Evolutionary conservation across 1,140 invertebrate species (phyloP), one percentile per base, ranked within the genome.

Genomic region (Ips nitidus): DNA sequence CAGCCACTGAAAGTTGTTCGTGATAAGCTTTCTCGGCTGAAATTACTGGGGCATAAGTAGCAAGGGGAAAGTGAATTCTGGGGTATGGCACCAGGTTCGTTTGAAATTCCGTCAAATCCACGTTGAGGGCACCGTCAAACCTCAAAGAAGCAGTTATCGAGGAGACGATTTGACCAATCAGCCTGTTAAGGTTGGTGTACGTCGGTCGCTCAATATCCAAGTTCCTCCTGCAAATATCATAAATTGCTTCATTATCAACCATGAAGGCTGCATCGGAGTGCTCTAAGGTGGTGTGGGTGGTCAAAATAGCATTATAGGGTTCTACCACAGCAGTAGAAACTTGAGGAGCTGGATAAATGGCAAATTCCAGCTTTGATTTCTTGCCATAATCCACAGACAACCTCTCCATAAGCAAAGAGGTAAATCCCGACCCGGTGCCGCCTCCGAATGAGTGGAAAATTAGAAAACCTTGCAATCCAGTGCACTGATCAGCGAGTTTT

Each of bases 211-310:
- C 45, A 50, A 50, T 50, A 8, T 22, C 45, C 45, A 50, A 50
- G 2, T 50, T 50, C 2, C 1, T 50, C 22, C 45, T 50, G 3
- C 45, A 50, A 2, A 50, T 50, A 50, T 95, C 93, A 78, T 94
- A 95, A 75, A 95, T 94, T 71, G 92, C 93, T 80, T 95, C 93
- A 80, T 94, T 91, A 82, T 94, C 92, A 75, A 94, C 91, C 90
- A 92, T 91, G 78, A 93, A 93, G 8, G 90, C 88, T 78, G 90
- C 91, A 81, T 91, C 90, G 1, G 89, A 91, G 80, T 92, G 90
- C 79, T 91, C 90, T 70, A 92, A 81, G 1, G 91, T 92, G 1
- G 90, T 92, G 78, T 93, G 91, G 5, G 90, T 92, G 5, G 90
- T 50, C 45, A 50, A 22, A 50, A 50, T 50, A 8, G 45, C 7